Conservation (phyloP, 2,797 vertebrate genomes). For the Selene dorsalis region DNA sequence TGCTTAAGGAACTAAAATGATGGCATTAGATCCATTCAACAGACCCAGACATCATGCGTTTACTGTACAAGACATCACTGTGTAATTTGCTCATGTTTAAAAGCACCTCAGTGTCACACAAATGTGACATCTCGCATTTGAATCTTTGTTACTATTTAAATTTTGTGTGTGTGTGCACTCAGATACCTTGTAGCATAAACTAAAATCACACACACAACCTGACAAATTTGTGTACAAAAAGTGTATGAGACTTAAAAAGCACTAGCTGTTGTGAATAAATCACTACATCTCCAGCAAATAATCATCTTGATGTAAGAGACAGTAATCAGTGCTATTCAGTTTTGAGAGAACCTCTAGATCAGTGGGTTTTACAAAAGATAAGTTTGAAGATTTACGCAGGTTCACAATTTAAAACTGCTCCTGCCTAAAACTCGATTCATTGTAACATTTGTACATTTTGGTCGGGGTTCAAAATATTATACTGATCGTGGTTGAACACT, state of each 20-base stretch:
- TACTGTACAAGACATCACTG: neutral
- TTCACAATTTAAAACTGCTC: neutral
- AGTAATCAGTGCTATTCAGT: constrained; percentile 9
- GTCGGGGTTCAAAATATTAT: neutral
- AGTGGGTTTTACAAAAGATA: neutral
- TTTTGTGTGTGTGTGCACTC: neutral
- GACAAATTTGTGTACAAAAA: constrained; percentile 39
- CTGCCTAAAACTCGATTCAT: neutral
- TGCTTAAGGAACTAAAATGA: constrained; percentile 8
- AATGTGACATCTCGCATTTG: neutral
- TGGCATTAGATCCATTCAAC: neutral
- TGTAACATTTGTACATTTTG: neutral
- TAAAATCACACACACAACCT: neutral
- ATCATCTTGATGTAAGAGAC: constrained; percentile 49
- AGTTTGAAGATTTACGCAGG: neutral
- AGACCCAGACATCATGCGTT: constrained; percentile 10
- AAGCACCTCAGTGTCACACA: constrained; percentile 21
- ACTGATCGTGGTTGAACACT: neutral
- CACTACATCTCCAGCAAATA: constrained; percentile 30
- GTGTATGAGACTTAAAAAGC: constrained; percentile 53
- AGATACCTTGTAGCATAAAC: constrained; percentile 37
- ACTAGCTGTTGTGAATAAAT: constrained; percentile 64
- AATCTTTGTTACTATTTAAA: constrained; percentile 36
- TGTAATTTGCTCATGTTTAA: constrained; percentile 23
- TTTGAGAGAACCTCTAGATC: neutral